phyloP scores from a whole-genome alignment of 2,888 invertebrate species.

The Gibbula magus region DNA sequence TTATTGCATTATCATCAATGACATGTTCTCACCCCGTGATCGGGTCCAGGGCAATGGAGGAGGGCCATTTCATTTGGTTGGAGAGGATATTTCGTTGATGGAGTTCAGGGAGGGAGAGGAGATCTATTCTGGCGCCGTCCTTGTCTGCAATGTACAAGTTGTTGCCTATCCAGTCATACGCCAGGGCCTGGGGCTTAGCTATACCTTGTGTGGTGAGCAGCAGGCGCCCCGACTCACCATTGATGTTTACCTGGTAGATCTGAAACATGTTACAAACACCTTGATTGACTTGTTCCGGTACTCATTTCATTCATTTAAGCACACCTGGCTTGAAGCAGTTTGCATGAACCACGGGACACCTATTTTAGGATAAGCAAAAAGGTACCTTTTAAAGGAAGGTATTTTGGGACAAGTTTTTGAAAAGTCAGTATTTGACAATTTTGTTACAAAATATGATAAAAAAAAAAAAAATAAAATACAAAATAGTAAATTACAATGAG shows the following conservation, averaged over 20 bases:
- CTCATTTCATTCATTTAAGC: no score
- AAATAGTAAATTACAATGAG: no score
- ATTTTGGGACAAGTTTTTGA: no score
- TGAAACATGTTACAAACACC: slow-evolving; percentile 26
- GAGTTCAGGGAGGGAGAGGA: slow-evolving; percentile 90
- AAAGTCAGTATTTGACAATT: no score
- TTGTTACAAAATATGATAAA: no score
- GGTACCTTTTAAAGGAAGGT: no score
- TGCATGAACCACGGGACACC: no score
- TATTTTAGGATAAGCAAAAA: not conserved
- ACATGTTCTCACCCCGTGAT: slow-evolving; percentile 81
- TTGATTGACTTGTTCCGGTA: no score
- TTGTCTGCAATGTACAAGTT: slow-evolving; percentile 96
- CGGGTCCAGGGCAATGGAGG: slow-evolving; percentile 95
- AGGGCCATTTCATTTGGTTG: slow-evolving; percentile 91
- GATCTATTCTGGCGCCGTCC: slow-evolving; percentile 93
- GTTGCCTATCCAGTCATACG: slow-evolving; percentile 97
- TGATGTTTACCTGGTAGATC: slow-evolving; percentile 47
- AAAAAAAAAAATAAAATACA: no score
- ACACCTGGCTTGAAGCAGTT: no score
- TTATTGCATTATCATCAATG: no score
- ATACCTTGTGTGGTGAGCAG: slow-evolving; percentile 49
- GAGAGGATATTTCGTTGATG: slow-evolving; percentile 93
- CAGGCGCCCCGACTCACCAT: slow-evolving; percentile 27
- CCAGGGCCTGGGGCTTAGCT: slow-evolving; percentile 77